Conservation (phyloP, 2,113 vertebrate species). For the Notechis scutatus region DNA sequence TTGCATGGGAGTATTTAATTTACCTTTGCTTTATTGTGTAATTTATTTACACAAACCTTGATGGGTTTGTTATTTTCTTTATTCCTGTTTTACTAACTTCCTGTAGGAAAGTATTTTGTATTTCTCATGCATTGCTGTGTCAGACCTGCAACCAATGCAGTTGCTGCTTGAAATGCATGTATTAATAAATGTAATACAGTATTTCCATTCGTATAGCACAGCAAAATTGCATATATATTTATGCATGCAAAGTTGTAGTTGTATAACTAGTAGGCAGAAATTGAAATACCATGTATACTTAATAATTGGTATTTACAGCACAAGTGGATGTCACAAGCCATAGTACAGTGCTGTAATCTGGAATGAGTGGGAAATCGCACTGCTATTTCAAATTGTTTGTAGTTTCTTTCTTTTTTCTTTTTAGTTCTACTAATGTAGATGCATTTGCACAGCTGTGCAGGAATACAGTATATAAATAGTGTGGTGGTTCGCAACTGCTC, state of each 20-base stretch:
- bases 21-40: background rate
- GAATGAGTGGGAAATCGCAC: background rate
- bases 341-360: background rate
- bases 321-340: background rate
- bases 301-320: background rate
- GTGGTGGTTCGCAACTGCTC: background rate
- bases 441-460: background rate
- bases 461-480: background rate
- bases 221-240: background rate
- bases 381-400: background rate
- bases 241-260: background rate
- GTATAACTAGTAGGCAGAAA: background rate
- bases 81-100: background rate
- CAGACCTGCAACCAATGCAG: background rate
- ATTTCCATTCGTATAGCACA: background rate
- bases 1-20: background rate
- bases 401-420: background rate
- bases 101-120: background rate
- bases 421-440: background rate
- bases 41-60: background rate
- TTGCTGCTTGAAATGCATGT: background rate
- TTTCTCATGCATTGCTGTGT: background rate
- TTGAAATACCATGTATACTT: background rate
- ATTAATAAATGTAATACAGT: background rate
- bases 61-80: background rate